Conservation (phyloP, 2,888 invertebrate species). For the Hirtodrosophila histrioides region DNA sequence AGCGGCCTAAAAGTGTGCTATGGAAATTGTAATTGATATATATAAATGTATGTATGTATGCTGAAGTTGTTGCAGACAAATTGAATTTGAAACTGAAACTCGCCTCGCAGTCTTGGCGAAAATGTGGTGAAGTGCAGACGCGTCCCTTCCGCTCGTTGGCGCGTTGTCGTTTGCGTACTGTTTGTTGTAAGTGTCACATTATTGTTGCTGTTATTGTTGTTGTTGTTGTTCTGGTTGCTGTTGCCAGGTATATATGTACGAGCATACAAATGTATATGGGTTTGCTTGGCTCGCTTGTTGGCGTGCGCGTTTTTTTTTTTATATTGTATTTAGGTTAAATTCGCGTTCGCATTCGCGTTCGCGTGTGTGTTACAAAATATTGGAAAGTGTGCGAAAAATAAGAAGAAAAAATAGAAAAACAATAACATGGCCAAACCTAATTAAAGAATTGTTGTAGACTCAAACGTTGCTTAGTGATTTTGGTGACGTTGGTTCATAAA, state of each 20-base stretch:
- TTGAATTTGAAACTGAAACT: constrained; percentile 56
- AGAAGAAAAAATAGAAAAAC: no score
- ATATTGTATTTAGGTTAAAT: constrained; percentile 75
- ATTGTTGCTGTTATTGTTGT: constrained; percentile 10
- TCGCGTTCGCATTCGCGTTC: constrained; percentile 62
- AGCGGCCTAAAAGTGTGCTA: constrained; percentile 55
- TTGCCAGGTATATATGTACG: constrained; percentile 49
- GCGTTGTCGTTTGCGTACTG: constrained; percentile 50
- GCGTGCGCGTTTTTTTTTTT: constrained; percentile 58
- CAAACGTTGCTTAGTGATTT: constrained; percentile 28
- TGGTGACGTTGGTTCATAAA: constrained; percentile 49
- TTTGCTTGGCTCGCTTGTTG: constrained; percentile 40
- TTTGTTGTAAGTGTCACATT: constrained; percentile 50
- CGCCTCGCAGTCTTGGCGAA: constrained; percentile 72
- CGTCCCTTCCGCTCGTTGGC: constrained; percentile 57
- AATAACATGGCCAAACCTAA: constrained; percentile 19
- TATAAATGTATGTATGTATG: constrained; percentile 8
- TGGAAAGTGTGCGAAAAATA: constrained; percentile 75
- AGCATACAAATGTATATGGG: constrained; percentile 28
- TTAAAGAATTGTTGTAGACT: constrained; percentile 19
- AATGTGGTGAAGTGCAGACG: constrained; percentile 76
- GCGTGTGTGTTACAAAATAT: constrained; percentile 77
- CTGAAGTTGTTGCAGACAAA: constrained; percentile 50
- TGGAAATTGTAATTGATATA: no score
- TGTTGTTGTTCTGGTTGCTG: constrained; percentile 24